Base-by-base conservation (phyloP, 2,797 vertebrate genomes). In the Toxotes lorentzi region DNA sequence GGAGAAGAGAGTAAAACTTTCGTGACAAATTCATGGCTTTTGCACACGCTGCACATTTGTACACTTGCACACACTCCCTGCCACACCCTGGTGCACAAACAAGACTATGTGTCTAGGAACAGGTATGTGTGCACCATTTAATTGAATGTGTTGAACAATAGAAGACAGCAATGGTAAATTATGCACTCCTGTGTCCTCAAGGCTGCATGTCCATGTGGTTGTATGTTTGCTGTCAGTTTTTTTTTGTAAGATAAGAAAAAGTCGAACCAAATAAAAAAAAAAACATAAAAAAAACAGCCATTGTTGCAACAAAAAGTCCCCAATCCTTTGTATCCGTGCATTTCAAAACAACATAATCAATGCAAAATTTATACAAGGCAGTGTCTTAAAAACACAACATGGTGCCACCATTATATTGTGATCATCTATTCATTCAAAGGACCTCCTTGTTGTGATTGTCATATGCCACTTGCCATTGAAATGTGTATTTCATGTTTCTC, bases 381-480 rank as follows among this genome's bases (percentile, higher is more conserved):
- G 74, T 74, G 82, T 90, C 86, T 87, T 89, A 79, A 93, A 90
- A 87, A 86, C 83, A 79, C 81, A 86, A 86, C 87, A 88, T 63
- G 84, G 81, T 71, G 84, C 76, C 71, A 79, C 83, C 85, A 87
- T 89, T 85, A 86, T 86, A 87, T 92, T 91, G 87, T 93, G 91
- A 93, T 91, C 87, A 84, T 71, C 65, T 43, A 68, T 59, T 91
- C 86, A 85, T 88, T 93, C 90, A 93, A 90, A 91, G 68, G 82
- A 66, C 61, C 72, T 32, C 63, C 87, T 78, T 88, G 88, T 91
- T 91, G 83, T 93, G 94, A 95, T 92, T 94, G 94, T 95, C 94
- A 95, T 86, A 85, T 94, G 93, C 88, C 93, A 94, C 87, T 90
- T 79, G 82, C 90, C 87, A 93, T 92, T 92, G 86, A 94, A 92